Conservation (phyloP, 2,888 invertebrate species). For the Apamea monoglypha region DNA sequence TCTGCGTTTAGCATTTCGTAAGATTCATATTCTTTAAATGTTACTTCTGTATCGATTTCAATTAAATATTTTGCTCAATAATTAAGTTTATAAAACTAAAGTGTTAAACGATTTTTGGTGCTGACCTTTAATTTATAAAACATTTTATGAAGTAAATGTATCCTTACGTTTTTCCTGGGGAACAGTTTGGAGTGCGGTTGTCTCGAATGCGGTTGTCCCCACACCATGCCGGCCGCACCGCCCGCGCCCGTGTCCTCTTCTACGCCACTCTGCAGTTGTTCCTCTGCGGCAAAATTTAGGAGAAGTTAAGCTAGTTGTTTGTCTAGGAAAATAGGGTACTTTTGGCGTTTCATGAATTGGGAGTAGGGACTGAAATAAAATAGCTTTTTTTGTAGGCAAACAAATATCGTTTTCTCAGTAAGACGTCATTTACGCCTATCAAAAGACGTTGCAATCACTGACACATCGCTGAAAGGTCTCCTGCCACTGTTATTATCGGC, state of each 20-base stretch:
- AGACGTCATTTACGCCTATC: neutral
- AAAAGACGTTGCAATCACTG: neutral
- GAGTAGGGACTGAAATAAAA: neutral
- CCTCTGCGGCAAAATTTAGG: constrained; percentile 73
- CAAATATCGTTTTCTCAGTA: neutral
- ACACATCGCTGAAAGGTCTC: neutral
- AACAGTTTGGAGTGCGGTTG: constrained; percentile 82
- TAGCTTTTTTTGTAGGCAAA: neutral
- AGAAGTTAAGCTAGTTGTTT: neutral
- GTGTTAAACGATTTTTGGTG: neutral
- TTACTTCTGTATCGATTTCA: neutral
- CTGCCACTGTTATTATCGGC: neutral
- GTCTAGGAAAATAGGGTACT: neutral
- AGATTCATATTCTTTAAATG: too few relatives aligned
- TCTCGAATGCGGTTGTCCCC: constrained; percentile 72
- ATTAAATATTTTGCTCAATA: neutral
- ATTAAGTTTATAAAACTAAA: neutral
- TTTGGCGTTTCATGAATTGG: neutral
- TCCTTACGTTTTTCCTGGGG: constrained; percentile 80
- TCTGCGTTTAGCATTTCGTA: too few relatives aligned
- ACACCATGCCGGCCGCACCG: constrained; percentile 68
- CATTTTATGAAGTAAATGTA: neutral
- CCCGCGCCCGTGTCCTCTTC: constrained; percentile 79
- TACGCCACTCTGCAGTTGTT: constrained; percentile 80
- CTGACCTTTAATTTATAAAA: neutral